These are phyloP conservation scores for Cygnus buccinator DNA, from an alignment of 2,113 vertebrate species.

Conservation along the genomic window DNA sequence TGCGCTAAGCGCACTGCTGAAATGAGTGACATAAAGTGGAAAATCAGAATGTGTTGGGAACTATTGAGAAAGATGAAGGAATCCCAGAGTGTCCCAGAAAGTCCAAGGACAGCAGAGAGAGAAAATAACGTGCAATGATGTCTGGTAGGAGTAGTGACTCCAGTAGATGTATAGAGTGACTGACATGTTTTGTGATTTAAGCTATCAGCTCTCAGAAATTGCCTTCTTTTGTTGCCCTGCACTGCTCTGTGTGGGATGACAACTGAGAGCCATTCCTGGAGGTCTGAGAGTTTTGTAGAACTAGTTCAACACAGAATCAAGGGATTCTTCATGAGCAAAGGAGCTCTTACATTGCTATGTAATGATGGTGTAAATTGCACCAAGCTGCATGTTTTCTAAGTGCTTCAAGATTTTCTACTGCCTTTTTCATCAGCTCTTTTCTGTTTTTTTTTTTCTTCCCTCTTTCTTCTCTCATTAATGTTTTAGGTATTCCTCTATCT, in stretches of 20 bases:
- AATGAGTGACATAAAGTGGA: neutral
- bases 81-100: neutral
- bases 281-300: neutral
- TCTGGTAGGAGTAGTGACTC: neutral
- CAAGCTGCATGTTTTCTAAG: neutral
- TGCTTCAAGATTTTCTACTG: neutral
- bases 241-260: neutral
- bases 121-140: neutral
- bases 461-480: neutral
- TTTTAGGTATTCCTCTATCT: slow-evolving; percentile 81
- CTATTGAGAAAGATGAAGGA: neutral
- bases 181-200: neutral
- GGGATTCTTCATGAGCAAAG: neutral
- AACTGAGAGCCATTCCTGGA: neutral
- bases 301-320: neutral
- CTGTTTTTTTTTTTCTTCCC: neutral
- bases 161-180: neutral
- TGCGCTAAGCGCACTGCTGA: neutral
- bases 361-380: neutral
- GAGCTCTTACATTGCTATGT: neutral
- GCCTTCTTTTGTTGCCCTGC: neutral
- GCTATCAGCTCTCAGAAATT: neutral
- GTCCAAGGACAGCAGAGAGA: neutral
- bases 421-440: neutral
- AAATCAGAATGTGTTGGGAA: neutral